Evolutionary conservation across 1,140 invertebrate species (phyloP), one percentile per base, ranked within the genome.

Genomic region (Lepidurus couesii): DNA sequence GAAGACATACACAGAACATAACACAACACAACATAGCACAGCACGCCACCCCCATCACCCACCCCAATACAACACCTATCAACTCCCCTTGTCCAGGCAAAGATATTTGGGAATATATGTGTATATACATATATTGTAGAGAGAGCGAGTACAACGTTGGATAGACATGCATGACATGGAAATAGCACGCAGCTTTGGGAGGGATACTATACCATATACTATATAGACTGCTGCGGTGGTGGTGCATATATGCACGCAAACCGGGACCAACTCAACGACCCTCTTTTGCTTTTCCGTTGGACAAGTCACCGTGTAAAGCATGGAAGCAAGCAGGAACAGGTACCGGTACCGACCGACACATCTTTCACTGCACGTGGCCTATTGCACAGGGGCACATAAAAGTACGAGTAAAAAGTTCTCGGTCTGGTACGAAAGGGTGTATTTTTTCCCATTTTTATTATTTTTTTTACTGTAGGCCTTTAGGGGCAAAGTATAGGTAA

Each of bases 271-370:
- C 53, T 21, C 34, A 34, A 34, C 34, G 34, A 34, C 34, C 34
- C 34, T 34, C 34, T 34, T 34, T 34, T 34, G 34, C 53, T 65
- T 65, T n/a, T 65, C 53, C 13, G 53, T 34, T 34, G 34, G 34
- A 34, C 34, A 34, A 34, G 34, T 34, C 34, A 34, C 34, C 34
- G 34, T 34, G 4, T 4, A 34, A 34, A 34, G 34, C 34, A 4
- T 34, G 34, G 34, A 34, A 34, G 34, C 34, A 34, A 34, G 34
- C 34, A 34, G 53, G 53, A n/a, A 1, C 53, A 65, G 53, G 53
- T 65, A 65, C 53, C 21, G 53, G 53, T 65, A 65, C 53, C 53
- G 53, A 65, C 53, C 53, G 53, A 65, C 53, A 65, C 53, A 65
- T 65, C 21, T 13, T 21, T 21, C 34, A 34, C 53, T 13, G 53